Evolutionary conservation across 2,797 vertebrate species (phyloP).

Genomic region (Sebastes itinus): DNA sequence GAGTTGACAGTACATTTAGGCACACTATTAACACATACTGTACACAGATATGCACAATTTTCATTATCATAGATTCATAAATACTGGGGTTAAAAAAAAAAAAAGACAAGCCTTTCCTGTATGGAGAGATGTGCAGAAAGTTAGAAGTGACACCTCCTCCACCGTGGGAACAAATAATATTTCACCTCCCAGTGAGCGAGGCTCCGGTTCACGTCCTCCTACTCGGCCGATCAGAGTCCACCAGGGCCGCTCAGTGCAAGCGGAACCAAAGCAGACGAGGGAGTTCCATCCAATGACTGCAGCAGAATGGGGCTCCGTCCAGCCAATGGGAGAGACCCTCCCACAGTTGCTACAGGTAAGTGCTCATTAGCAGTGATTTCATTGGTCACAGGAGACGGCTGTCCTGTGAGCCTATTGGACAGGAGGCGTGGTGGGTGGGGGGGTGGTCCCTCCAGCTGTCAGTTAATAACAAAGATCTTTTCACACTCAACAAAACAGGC

Average conservation of each 20-base stretch:
- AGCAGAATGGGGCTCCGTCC: conserved; percentile 30
- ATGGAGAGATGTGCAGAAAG: conserved; percentile 66
- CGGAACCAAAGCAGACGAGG: conserved; percentile 59
- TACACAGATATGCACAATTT: conserved; percentile 88
- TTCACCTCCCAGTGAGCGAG: conserved; percentile 36
- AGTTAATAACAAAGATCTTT: conserved; percentile 38
- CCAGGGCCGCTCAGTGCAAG: conserved; percentile 59
- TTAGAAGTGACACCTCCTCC: conserved; percentile 61
- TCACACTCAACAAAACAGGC: conserved; percentile 43
- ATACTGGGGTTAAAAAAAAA: conserved; percentile 74
- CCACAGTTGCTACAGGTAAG: conserved; percentile 71
- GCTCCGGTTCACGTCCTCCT: conserved; percentile 46
- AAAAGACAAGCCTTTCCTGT: conserved; percentile 63
- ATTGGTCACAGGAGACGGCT: conserved; percentile 68
- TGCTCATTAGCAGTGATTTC: conserved; percentile 71
- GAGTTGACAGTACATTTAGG: conserved; percentile 94
- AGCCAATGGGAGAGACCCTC: conserved; percentile 42
- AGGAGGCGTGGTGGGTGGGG: background rate
- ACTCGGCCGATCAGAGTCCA: conserved; percentile 61
- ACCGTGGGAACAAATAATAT: conserved; percentile 42
- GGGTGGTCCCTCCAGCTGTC: conserved; percentile 14
- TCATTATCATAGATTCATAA: conserved; percentile 81
- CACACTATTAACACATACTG: conserved; percentile 96
- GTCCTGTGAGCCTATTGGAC: conserved; percentile 67
- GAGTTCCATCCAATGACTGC: conserved; percentile 42